Percentiles rank a stretch among this genome's conserved stretches.
Evolutionary conservation across 2,797 vertebrate species (phyloP).

Genomic region (Spinibarbus caldwelli): DNA sequence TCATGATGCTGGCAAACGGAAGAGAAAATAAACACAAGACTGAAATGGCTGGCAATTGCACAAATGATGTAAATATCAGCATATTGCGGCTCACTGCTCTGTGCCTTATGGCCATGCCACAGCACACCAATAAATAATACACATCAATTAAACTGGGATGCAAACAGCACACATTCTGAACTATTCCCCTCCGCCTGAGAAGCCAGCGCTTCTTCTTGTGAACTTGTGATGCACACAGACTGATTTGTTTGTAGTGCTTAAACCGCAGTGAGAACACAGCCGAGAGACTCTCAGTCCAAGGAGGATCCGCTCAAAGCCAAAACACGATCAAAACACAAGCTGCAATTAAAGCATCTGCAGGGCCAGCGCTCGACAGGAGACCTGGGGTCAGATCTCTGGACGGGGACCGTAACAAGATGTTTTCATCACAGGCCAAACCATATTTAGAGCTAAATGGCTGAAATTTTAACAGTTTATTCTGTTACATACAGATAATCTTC

Average conservation of each 20-base stretch:
- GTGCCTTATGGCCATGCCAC: neutral
- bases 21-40: neutral
- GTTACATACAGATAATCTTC: neutral
- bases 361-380: conserved; percentile 12
- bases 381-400: neutral
- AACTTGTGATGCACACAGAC: conserved; percentile 26
- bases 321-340: conserved; percentile 45
- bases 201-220: neutral
- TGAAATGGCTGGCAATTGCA: conserved; percentile 9
- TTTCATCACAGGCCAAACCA: neutral
- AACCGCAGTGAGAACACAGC: conserved; percentile 18
- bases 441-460: neutral
- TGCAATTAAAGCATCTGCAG: conserved; percentile 41
- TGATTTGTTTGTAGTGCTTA: conserved; percentile 47
- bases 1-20: neutral
- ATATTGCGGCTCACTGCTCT: neutral
- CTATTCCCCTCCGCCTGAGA: neutral
- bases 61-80: conserved; percentile 14
- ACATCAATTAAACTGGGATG: neutral
- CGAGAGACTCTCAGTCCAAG: neutral
- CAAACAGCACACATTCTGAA: conserved; percentile 11
- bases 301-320: conserved; percentile 24
- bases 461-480: neutral
- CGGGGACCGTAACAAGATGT: neutral
- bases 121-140: neutral